Conservation (phyloP, 2,113 vertebrate genomes). For the Ophiodon elongatus region DNA sequence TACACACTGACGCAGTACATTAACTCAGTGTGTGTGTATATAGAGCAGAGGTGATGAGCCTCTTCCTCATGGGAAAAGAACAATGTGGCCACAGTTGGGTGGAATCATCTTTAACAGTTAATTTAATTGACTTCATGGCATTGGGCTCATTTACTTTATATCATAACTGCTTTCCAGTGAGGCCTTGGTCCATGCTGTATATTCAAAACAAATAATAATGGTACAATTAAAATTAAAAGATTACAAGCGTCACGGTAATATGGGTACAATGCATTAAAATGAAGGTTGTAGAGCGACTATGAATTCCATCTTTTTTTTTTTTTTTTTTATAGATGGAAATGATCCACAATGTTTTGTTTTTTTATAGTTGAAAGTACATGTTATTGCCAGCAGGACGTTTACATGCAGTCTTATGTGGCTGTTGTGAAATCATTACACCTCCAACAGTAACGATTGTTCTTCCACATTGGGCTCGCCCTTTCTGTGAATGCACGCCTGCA, state of each 20-base stretch:
- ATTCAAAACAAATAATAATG: neutral
- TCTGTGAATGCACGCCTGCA: slow-evolving; percentile 5
- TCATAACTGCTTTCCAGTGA: neutral
- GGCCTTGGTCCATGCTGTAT: neutral
- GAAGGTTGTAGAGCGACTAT: neutral
- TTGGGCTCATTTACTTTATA: neutral
- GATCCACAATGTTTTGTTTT: neutral
- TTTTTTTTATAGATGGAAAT: neutral
- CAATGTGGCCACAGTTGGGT: neutral
- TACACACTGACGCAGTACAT: neutral
- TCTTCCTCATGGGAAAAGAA: neutral
- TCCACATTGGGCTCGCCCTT: slow-evolving; percentile 5
- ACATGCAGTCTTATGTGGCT: neutral
- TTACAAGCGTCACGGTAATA: neutral
- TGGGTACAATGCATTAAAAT: neutral
- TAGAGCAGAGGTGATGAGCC: neutral
- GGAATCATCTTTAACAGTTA: neutral
- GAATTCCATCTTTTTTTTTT: neutral
- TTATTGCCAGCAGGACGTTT: neutral
- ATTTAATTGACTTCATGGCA: neutral
- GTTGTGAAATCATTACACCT: slow-evolving; percentile 11
- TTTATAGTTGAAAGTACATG: neutral
- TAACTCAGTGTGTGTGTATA: neutral
- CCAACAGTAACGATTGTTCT: neutral
- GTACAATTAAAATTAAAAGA: neutral